Evolutionary conservation across 2,113 vertebrate species (phyloP), one percentile per base, ranked within the genome.

Genomic region (Piprites chloris): DNA sequence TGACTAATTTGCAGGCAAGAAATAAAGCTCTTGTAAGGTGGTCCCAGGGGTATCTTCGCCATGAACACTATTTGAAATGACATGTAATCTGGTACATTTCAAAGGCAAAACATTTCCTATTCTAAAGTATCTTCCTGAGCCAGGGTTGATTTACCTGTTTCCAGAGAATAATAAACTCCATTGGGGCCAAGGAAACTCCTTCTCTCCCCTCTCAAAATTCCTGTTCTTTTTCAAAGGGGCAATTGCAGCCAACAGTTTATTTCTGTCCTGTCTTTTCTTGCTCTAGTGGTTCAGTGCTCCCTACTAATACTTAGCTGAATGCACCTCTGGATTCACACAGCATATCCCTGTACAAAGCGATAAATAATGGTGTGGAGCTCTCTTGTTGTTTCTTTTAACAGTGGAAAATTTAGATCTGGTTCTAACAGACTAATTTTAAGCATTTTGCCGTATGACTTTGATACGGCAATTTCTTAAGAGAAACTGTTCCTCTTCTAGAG

Each of bases 21-120:
- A 96, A 95, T 91, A 95, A 96, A 94, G 91, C 94, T 58, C 95
- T 96, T 97, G 88, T 96, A 97, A 91, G 95, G 79, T 82, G 73
- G 87, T 96, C 95, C 96, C 96, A 73, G 80, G 94, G 83, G 94
- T 85, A 91, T 30, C 85, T 89, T 93, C 28, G 6, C 94, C 74
- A 74, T 50, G 91, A 93, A 89, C 94, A 50, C 71, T 83, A 91
- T 97, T 96, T 96, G 85, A 97, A 97, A 94, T 87, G 18, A 93
- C 94, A 90, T 96, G 96, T 97, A 96, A 97, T 97, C 94, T 96
- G 88, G 77, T 89, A 86, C 88, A 90, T 95, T 97, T 96, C 94
- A 96, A 97, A 97, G 95, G 94, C 95, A 93, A 97, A 97, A 96
- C 96, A 97, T 95, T 95, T 94, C 86, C 91, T 80, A 83, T 72